Base-by-base conservation (phyloP, 2,888 invertebrate genomes). In the Eledona agricola region DNA sequence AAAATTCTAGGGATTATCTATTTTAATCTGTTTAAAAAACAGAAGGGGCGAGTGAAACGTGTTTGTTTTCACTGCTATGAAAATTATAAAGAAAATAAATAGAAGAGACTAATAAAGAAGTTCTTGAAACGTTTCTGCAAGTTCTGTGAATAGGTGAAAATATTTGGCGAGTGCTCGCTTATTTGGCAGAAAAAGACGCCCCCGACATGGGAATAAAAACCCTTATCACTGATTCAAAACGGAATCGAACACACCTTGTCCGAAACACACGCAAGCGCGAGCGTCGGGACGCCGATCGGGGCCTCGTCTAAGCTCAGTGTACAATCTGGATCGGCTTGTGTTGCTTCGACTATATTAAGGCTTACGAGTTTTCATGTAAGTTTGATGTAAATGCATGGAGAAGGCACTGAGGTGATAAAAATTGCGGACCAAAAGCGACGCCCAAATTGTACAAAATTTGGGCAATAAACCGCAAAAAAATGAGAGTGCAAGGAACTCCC, bases 211-310 rank as follows among this genome's bases (percentile, higher is more conserved):
- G 20, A 29, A 37, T 10, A 19, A 34, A 43, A 45, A 19, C 47
- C 47, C 37, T 47, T 47, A 45, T 45, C 34, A 25, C 25, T 26
- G 34, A 47, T 53, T 52, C 29, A 47, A 40, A 51, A 45, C 51
- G 22, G 45, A 57, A 59, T 59, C 59, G 59, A 57, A 55, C 57
- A 54, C 57, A 57, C 52, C 55, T 55, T 49, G 43, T 50, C 28
- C 23, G 23, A 20, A 49, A 9, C 20, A 23, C 10, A 50, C 52
- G 50, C 59, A 55, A 43, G 59, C 59, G 59, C 52, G 19, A 40
- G 28, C 40, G 45, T 55, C 55, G 47, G 40, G 55, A 54, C 56
- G 53, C 59, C 40, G 55, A 35, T 50, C 51, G 29, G 45, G 34
- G 46, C 52, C 32, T 40, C 19, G 15, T 25, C 23, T 38, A 45